These are phyloP conservation scores for Coleophora flavipennella DNA, from an alignment of 2,888 invertebrate genomes.

Conservation along the genomic window DNA sequence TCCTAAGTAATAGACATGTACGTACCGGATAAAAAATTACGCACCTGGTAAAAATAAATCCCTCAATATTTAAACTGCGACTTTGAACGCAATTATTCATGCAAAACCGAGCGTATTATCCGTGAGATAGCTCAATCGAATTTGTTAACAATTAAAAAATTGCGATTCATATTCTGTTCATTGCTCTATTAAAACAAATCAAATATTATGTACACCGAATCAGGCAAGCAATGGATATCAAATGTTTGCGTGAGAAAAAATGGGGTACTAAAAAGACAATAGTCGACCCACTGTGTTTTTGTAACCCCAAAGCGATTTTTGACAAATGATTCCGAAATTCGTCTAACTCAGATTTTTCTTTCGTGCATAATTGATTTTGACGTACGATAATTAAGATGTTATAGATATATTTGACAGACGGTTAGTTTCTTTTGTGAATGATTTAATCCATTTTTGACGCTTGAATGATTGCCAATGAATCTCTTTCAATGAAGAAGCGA, in stretches of 20 bases:
- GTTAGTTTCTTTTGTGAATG: slow-evolving; percentile 38
- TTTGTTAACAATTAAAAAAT: slow-evolving; percentile 6
- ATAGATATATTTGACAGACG: slow-evolving; percentile 37
- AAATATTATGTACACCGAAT: too few relatives aligned
- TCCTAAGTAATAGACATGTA: too few relatives aligned
- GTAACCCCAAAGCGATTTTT: slow-evolving; percentile 32
- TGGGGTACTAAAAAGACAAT: slow-evolving; percentile 17
- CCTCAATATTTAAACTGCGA: slow-evolving; percentile 25
- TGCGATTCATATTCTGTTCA: slow-evolving; percentile 3
- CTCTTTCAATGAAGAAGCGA: slow-evolving; percentile 35
- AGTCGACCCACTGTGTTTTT: slow-evolving; percentile 11
- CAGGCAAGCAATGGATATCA: slow-evolving; percentile 5
- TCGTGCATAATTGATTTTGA: slow-evolving; percentile 62
- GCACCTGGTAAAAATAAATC: slow-evolving; percentile 30
- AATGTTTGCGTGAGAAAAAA: slow-evolving; percentile 8
- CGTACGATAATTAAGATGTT: slow-evolving; percentile 47
- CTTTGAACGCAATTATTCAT: slow-evolving; percentile 22
- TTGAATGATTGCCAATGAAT: slow-evolving; percentile 33
- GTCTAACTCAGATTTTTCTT: slow-evolving; percentile 55
- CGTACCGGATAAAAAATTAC: slow-evolving; percentile 1
- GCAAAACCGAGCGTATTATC: slow-evolving; percentile 45
- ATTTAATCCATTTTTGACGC: slow-evolving; percentile 45
- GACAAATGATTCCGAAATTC: slow-evolving; percentile 44
- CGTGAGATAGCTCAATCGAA: slow-evolving; percentile 15
- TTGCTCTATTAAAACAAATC: slow-evolving; percentile 1